Base-by-base conservation (phyloP, 2,797 vertebrate genomes). In the Oreonectes daqikongensis region DNA sequence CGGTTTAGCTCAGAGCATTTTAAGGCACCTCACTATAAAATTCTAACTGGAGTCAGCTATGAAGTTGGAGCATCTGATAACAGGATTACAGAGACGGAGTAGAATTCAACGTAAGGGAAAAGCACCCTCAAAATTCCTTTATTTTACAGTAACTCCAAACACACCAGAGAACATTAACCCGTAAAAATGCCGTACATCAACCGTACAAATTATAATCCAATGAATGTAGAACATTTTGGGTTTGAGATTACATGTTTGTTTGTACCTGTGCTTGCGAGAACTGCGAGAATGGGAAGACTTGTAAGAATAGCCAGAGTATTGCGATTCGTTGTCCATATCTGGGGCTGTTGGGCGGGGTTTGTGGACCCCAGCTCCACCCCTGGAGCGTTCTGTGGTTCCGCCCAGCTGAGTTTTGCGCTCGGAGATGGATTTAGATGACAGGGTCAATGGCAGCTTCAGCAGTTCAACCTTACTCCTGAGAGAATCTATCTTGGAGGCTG, bases 401-500 rank as follows among this genome's bases (percentile, higher is more conserved):
- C 93, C 95, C 93, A 97, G 94, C 92, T 95, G 96, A 87, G 92
- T 89, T 68, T 94, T 94, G 79, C 92, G 91, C 84, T 93, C 90
- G 0, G 91, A 88, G 88, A 94, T 91, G 83, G 93, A 92, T 89
- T 92, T 93, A 82, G 92, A 88, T 72, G 93, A 91, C 79, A 98
- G 94, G 82, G 95, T 91, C 83, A 99, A 86, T 32, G 97, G 97
- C 91, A 94, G 94, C 92, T 94, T 95, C 90, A 97, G 89, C 88
- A 99, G 93, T 86, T 98, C 96, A 86, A 98, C 97, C 6, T 95
- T 97, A 83, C 94, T 96, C 96, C 94, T 95, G 94, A 99, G 93
- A 94, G 97, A 96, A 95, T 99, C 96, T 97, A 99, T 99, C 93
- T 96, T 96, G 96, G 94, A 96, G 87, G 92, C 88, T 83, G 89